A percentile compares a stretch with the other conserved stretches of the same genome.
Conservation (phyloP, 2,888 invertebrate species). For the Callinectes sapidus region DNA sequence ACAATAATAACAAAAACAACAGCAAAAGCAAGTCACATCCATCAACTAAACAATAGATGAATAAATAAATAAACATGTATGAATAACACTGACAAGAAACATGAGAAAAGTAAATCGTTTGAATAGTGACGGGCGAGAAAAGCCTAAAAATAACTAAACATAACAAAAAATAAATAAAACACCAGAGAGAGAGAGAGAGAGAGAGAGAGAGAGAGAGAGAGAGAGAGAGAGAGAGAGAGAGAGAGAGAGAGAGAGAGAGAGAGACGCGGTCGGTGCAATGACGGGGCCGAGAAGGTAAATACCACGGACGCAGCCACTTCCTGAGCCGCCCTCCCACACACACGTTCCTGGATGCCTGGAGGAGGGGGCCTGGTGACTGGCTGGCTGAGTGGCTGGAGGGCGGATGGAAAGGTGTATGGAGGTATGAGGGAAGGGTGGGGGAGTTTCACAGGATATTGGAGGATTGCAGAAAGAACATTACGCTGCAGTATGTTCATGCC, state of each 20-base stretch:
- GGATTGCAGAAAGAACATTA: background rate
- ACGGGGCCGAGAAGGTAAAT: background rate
- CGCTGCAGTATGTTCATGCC: no score
- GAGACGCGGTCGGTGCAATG: background rate
- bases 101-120: background rate
- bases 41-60: background rate
- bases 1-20: background rate
- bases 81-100: background rate
- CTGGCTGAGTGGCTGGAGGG: background rate
- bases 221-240: slow-evolving; percentile 6
- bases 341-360: background rate
- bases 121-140: background rate
- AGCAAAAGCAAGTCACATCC: background rate
- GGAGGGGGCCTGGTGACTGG: background rate
- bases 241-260: background rate
- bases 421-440: background rate
- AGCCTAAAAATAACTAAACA: background rate
- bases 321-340: background rate
- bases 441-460: background rate
- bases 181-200: background rate
- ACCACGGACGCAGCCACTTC: slow-evolving; percentile 1
- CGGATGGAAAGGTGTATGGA: background rate
- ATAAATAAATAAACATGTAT: background rate
- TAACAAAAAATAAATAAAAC: background rate
- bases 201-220: background rate